Evolutionary conservation across 2,113 vertebrate species (phyloP), one percentile per base, ranked within the genome.

Genomic region (Myotis yumanensis): DNA sequence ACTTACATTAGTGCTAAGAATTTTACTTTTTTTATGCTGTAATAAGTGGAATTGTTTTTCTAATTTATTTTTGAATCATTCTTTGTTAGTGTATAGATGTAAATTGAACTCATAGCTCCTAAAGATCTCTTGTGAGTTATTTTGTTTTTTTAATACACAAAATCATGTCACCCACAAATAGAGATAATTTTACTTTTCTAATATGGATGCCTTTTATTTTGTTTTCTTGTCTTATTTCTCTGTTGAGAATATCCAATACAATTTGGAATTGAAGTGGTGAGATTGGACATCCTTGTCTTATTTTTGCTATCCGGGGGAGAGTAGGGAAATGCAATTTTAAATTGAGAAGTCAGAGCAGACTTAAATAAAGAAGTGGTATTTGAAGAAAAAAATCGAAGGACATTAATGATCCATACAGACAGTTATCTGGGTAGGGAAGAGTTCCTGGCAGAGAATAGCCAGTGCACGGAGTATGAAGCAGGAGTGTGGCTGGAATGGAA

Each of bases 61-160:
- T 51, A 88, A 92, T 71, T 96, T 91, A 25, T 11, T 95, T 93
- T 86, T 73, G 7, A 3, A 18, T 73, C 54, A 86, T 48, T 85
- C 32, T 54, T 64, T 77, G 35, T 25, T 90, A 62, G 2, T 48
- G 0, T 89, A 64, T 48, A 80, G 12, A 75, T 80, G 28, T 62
- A 54, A 86, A 68, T 15, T 66, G 16, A 68, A 64, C 5, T 80
- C 0, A 66, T 77, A 88, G 15, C 40, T 40, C 4, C 66, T 64
- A 62, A 59, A 92, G 15, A 15, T 43, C 35, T 85, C 79, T 35
- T 66, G 30, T 64, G 28, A 5, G 5, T 20, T 91, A 22, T 5
- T 82, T 89, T 83, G 25, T 20, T 37, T 66, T 93, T 91, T 76
- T 32, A 66, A 5, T 22, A n/a, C 23, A 66, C 0, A 77, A 72